Evolutionary conservation across 92 coral and sea anemone genomes (phyloP).

Genomic region (Umimayanthus chanpuru): DNA sequence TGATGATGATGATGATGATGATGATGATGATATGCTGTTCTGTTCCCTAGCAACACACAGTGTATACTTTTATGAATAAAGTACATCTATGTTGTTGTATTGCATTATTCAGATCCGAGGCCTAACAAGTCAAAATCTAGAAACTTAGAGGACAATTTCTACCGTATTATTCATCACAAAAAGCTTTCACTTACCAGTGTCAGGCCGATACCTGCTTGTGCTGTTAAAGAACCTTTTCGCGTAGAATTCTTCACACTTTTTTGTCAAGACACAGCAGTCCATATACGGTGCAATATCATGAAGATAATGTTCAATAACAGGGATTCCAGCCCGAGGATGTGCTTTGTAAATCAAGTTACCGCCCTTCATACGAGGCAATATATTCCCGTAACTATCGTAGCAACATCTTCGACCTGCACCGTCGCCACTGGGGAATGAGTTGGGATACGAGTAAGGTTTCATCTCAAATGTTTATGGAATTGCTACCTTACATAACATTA

Average conservation of each 20-base stretch:
- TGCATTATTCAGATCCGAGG: no score
- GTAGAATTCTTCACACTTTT: background rate
- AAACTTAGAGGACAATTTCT: no score
- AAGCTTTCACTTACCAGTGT: background rate
- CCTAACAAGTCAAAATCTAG: no score
- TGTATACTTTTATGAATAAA: no score
- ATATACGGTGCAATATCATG: constrained; percentile 1
- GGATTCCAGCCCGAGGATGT: background rate
- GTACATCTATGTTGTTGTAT: no score
- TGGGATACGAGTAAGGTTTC: background rate
- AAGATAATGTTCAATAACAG: constrained; percentile 2
- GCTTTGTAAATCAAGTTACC: background rate
- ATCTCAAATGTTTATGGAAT: background rate
- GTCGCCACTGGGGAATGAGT: background rate
- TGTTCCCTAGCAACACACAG: no score
- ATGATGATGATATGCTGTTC: no score
- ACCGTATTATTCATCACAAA: no score
- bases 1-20: no score
- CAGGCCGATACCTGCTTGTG: background rate
- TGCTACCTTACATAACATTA: no score
- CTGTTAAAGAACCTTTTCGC: background rate
- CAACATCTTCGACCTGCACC: constrained; percentile 5
- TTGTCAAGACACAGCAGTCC: constrained; percentile 1
- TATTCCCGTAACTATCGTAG: background rate
- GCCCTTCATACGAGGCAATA: constrained; percentile 5